A percentile compares a stretch with the other conserved stretches of the same genome.
Evolutionary conservation across 2,113 vertebrate genomes (phyloP).

Genomic region (Corythornis cristatus): DNA sequence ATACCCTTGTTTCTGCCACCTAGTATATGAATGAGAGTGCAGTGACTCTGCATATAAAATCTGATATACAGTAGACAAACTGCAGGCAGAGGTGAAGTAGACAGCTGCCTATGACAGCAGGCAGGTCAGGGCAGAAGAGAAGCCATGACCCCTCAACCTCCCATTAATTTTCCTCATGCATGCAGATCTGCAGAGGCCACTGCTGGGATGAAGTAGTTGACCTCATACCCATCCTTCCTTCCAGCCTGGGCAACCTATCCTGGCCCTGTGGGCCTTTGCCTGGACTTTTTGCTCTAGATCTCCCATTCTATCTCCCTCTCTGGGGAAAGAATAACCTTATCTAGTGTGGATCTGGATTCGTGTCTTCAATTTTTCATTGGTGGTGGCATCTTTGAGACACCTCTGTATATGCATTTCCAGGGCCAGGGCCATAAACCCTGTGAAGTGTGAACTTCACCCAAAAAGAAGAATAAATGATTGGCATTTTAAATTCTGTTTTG

Average conservation of each 20-base stretch:
- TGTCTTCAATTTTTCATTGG: neutral
- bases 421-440: neutral
- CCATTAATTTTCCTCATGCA: neutral
- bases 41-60: neutral
- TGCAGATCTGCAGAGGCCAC: neutral
- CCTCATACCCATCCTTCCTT: neutral
- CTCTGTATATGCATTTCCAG: neutral
- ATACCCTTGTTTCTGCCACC: neutral
- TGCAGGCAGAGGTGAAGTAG: neutral
- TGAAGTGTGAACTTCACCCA: neutral
- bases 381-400: neutral
- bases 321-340: neutral
- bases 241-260: fast-evolving
- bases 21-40: neutral
- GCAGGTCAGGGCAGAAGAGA: neutral
- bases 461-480: neutral
- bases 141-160: neutral
- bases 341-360: neutral
- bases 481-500: neutral
- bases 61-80: neutral
- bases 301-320: neutral
- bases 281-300: neutral
- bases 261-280: neutral
- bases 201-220: fast-evolving
- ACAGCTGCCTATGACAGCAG: neutral